Percentiles rank a stretch among this genome's conserved stretches.
These are phyloP conservation scores for Etia nguti DNA, from an alignment of 2,113 vertebrate genomes.

Conservation along the genomic window DNA sequence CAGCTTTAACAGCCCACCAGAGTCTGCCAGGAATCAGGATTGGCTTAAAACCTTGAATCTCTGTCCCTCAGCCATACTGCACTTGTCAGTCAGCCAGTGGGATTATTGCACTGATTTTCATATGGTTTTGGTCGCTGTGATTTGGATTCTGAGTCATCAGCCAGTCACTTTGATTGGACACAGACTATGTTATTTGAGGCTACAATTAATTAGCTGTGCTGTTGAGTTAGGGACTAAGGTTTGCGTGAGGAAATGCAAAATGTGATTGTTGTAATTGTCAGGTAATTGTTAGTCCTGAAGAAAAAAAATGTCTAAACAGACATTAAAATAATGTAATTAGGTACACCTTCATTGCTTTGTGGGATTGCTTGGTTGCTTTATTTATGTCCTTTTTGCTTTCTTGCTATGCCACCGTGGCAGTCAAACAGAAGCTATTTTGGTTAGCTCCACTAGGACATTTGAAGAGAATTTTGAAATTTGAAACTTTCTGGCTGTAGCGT, in stretches of 20 bases:
- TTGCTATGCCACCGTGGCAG: neutral
- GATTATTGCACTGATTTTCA: conserved; percentile 28
- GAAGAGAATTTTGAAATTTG: conserved; percentile 3
- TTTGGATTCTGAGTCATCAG: conserved; percentile 54
- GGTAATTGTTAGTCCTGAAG: neutral
- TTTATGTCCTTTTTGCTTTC: neutral
- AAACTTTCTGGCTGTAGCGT: conserved; percentile 14
- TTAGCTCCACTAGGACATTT: neutral
- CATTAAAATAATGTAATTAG: neutral
- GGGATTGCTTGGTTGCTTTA: neutral
- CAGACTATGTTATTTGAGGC: conserved; percentile 12
- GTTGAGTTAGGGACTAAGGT: neutral
- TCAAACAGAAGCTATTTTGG: neutral
- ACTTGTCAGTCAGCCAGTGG: conserved; percentile 15
- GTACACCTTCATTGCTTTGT: neutral
- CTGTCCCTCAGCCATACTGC: conserved; percentile 5
- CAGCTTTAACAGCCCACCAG: conserved; percentile 13
- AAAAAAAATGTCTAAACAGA: neutral
- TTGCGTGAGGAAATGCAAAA: neutral
- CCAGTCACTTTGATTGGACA: conserved; percentile 54
- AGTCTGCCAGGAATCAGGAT: neutral
- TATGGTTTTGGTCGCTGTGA: conserved; percentile 26
- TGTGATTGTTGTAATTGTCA: neutral
- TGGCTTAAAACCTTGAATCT: conserved; percentile 24
- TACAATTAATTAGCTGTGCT: conserved; percentile 17